Conservation (phyloP, 2,888 invertebrate species). For the Crepidodera aurea region DNA sequence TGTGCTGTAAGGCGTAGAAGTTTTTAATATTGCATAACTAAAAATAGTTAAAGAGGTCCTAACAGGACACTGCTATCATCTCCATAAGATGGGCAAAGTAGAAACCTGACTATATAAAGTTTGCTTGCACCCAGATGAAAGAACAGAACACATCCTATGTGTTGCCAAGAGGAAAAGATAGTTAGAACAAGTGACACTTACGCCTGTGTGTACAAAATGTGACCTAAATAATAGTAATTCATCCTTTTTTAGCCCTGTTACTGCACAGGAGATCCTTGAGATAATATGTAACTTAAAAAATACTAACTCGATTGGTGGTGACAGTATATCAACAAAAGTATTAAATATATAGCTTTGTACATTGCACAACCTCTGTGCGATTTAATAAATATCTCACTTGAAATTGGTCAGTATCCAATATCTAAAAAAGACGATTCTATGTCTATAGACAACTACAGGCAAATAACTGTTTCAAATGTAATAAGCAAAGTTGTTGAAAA, state of each 20-base stretch:
- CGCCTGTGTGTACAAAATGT: constrained; percentile 1
- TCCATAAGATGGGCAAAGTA: too few relatives aligned
- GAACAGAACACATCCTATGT: too few relatives aligned
- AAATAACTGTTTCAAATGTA: constrained; percentile 11
- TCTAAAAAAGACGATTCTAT: constrained; percentile 8
- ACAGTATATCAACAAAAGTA: constrained; percentile 12
- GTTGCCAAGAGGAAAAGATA: too few relatives aligned
- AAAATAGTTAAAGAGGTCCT: too few relatives aligned
- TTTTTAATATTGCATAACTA: too few relatives aligned
- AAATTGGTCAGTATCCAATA: constrained; percentile 7
- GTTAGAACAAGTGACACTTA: too few relatives aligned
- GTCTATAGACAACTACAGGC: constrained; percentile 9
- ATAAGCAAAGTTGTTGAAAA: constrained; percentile 15
- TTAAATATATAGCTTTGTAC: background rate
- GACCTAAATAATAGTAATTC: constrained; percentile 6
- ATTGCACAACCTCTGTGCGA: constrained; percentile 5
- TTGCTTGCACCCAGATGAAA: too few relatives aligned
- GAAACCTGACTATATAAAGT: too few relatives aligned
- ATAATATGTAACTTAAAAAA: constrained; percentile 9
- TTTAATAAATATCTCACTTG: constrained; percentile 7
- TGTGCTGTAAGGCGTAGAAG: too few relatives aligned
- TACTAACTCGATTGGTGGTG: constrained; percentile 8
- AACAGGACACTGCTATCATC: too few relatives aligned
- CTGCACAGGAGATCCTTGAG: constrained; percentile 2
- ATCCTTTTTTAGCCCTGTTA: constrained; percentile 11